Conservation (phyloP, 2,888 invertebrate genomes). For the Phengaris alcon region DNA sequence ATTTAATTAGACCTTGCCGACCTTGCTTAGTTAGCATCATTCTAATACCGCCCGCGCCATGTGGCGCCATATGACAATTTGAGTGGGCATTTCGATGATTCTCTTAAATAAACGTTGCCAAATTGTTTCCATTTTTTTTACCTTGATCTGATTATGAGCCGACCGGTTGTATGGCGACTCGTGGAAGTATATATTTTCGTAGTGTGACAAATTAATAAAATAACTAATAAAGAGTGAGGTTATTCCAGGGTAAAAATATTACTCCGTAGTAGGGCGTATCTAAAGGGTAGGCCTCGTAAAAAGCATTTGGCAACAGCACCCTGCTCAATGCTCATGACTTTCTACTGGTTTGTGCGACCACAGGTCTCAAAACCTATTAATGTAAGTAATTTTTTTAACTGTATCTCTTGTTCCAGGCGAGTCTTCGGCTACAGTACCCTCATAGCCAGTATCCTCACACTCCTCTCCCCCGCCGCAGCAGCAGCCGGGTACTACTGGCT, state of each 20-base stretch:
- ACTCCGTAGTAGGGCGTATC: no score
- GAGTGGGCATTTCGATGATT: constrained; percentile 1
- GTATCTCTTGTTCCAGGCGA: constrained; percentile 60
- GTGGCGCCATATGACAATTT: neutral
- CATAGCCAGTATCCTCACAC: constrained; percentile 87
- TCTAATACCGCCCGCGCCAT: neutral
- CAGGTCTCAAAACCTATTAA: no score
- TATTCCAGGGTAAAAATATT: no score
- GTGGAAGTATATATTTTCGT: neutral
- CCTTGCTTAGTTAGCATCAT: neutral
- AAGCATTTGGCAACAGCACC: no score
- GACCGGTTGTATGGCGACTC: neutral
- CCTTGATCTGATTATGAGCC: neutral
- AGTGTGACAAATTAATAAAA: no score
- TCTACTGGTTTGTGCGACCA: no score
- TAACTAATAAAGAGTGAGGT: no score
- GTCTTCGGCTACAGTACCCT: constrained; percentile 94
- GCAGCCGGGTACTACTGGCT: constrained; percentile 84
- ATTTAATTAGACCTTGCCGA: neutral
- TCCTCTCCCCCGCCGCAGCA: constrained; percentile 89
- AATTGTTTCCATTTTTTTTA: constrained; percentile 8
- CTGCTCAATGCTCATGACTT: no score
- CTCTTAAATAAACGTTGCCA: neutral
- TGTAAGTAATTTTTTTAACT: neutral
- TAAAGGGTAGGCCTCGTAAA: no score